Conservation (phyloP, 2,888 invertebrate species). For the Neria commutata region DNA sequence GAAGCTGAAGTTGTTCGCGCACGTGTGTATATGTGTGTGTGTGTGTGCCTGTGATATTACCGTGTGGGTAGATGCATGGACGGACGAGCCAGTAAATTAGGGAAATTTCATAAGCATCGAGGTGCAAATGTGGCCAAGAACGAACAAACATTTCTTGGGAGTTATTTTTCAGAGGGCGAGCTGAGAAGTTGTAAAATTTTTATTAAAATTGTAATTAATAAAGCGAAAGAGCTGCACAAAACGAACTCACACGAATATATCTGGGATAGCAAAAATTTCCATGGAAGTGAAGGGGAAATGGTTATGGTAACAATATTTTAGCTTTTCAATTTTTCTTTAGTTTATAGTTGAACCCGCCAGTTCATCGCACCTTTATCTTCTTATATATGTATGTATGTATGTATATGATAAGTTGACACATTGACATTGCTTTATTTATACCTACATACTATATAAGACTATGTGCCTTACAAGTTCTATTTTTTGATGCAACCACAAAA, state of each 20-base stretch:
- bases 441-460: too few relatives aligned
- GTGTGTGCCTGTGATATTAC: not conserved
- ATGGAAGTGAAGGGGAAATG: too few relatives aligned
- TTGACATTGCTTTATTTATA: too few relatives aligned
- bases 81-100: conserved; percentile 8
- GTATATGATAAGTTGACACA: too few relatives aligned
- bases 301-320: too few relatives aligned
- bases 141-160: not conserved
- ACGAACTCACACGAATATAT: conserved; percentile 8
- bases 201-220: conserved; percentile 9
- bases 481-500: too few relatives aligned
- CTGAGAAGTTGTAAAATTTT: conserved; percentile 15
- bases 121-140: conserved; percentile 14
- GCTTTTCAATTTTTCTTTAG: too few relatives aligned
- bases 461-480: too few relatives aligned
- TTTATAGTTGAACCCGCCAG: too few relatives aligned
- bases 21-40: not conserved
- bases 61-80: conserved; percentile 6
- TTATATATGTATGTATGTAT: too few relatives aligned
- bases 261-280: too few relatives aligned
- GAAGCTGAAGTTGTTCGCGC: not conserved
- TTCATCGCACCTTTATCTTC: too few relatives aligned
- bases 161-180: not conserved
- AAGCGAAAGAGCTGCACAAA: not conserved
- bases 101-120: conserved; percentile 8